Percentiles rank a stretch among this genome's conserved stretches.
These are phyloP conservation scores for Pyralis farinalis DNA, from an alignment of 2,888 invertebrate genomes.

Conservation along the genomic window DNA sequence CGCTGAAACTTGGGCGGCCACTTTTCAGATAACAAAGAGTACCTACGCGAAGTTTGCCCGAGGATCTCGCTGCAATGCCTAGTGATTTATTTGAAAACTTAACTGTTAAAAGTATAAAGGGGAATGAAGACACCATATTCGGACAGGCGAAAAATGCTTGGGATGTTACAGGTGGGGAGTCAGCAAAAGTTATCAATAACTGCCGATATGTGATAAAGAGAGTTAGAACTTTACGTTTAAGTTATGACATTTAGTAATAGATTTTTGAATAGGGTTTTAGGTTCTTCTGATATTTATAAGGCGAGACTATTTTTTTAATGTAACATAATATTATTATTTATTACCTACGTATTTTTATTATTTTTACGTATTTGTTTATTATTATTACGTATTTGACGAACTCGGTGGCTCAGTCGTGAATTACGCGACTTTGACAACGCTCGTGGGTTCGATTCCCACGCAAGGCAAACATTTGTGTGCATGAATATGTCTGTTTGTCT, in stretches of 20 bases:
- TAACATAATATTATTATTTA: too few species aligned
- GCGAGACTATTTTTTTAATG: too few species aligned
- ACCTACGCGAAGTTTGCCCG: constrained; percentile 33
- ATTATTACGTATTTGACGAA: too few species aligned
- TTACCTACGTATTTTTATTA: too few species aligned
- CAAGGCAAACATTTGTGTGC: too few species aligned
- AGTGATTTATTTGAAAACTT: constrained; percentile 73
- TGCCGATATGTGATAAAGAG: constrained; percentile 15
- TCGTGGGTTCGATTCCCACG: too few species aligned
- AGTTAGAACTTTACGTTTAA: background rate
- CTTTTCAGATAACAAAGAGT: constrained; percentile 52
- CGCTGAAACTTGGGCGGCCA: constrained; percentile 43
- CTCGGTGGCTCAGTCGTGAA: too few species aligned
- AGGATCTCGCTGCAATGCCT: constrained; percentile 47
- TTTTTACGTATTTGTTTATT: too few species aligned
- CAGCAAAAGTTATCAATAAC: constrained; percentile 11
- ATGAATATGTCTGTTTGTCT: too few species aligned
- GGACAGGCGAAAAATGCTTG: constrained; percentile 42
- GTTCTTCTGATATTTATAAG: too few species aligned
- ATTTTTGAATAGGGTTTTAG: too few species aligned
- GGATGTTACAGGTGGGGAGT: constrained; percentile 2
- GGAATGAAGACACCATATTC: constrained; percentile 48
- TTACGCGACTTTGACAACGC: too few species aligned
- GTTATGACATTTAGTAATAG: background rate
- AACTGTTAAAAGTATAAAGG: constrained; percentile 45